Base-by-base conservation (phyloP, 92 coral and sea anemone species). In the Desmophyllum pertusum region DNA sequence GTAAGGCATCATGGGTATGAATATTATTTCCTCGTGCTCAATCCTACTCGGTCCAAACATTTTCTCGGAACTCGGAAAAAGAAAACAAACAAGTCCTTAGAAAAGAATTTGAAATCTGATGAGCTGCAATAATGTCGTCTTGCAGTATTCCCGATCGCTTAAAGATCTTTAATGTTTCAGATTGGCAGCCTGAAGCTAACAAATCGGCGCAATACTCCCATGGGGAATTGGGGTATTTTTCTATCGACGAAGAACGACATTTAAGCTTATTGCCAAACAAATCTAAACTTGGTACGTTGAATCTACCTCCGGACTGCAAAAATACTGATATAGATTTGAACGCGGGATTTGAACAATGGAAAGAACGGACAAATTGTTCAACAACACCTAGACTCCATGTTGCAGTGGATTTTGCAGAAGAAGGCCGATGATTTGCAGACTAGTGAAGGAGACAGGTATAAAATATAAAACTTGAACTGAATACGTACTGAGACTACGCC, bases 261-360 rank as follows among this genome's bases (percentile, higher is more conserved):
- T 84, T n/a, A n/a, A n/a, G n/a, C n/a, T n/a, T 84, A 61, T 75
- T 53, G 11, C 66, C 23, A 36, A 36, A 84, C 75, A 76, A 64
- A 46, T 84, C 82, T 31, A 48, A 84, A 45, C 67, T 84, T 10
- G 81, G 88, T 0, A 48, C 45, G 15, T 51, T 84, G 64, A 45
- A 51, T 13, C 76, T 75, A 3, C 88, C 88, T 4, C 52, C 18
- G 35, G 75, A 48, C 76, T 63, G 67, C 53, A 45, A 45, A 15
- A 55, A 27, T 10, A 75, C 76, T 14, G 83, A 84, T 66, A 63
- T 84, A 75, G 75, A 84, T 46, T 46, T 84, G 68, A 76, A 84
- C 33, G 69, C 62, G 51, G 88, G 88, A 68, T 84, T 84, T 45
- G 88, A 76, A 48, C 63, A 35, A 40, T 84, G 88, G 88, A 31